Evolutionary conservation across 2,888 invertebrate species (phyloP), one percentile per base, ranked within the genome.

Genomic region (Gortyna flavago): DNA sequence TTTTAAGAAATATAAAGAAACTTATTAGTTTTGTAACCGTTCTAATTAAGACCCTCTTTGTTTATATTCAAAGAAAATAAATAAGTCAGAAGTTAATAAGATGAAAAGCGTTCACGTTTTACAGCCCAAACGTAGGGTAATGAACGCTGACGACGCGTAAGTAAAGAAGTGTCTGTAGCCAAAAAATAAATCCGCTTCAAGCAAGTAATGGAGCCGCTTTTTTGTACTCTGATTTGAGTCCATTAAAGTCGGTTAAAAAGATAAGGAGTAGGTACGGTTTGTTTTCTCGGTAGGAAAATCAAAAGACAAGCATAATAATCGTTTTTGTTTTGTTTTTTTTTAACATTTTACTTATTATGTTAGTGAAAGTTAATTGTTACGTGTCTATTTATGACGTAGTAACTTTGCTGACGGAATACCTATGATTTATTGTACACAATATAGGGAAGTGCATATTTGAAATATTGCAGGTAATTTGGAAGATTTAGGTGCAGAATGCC

Each of bases 101-200:
- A 66, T 48, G 2, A 80, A 74, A 76, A 62, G 32, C 66, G 38
- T 76, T 80, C 18, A 18, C 13, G 32, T 21, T 76, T 70, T 35
- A 68, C 35, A 38, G 62, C 18, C 25, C 16, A 0, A 57, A 80
- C 71, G 62, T 81, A 48, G 62, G 57, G 21, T 71, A 80, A 80
- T 81, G 62, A 71, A 64, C 25, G 61, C 44, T 54, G 81, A 70
- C 29, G 48, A 71, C 16, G n/a, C 70, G 38, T 38, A 32, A 41
- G 54, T 41, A 70, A 73, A 48, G 38, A 70, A 32, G 41, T 54
- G 67, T 1, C 35, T 67, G 35, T 44, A 18, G 1, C 54, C 51
- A 59, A 71, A 76, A 75, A 81, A 70, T 64, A 76, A 68, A 72
- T 77, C 67, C 62, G 62, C 54, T 76, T 76, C 18, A 70, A 81